phyloP scores from a whole-genome alignment of 2,113 vertebrate species.

The Alosa alosa region DNA sequence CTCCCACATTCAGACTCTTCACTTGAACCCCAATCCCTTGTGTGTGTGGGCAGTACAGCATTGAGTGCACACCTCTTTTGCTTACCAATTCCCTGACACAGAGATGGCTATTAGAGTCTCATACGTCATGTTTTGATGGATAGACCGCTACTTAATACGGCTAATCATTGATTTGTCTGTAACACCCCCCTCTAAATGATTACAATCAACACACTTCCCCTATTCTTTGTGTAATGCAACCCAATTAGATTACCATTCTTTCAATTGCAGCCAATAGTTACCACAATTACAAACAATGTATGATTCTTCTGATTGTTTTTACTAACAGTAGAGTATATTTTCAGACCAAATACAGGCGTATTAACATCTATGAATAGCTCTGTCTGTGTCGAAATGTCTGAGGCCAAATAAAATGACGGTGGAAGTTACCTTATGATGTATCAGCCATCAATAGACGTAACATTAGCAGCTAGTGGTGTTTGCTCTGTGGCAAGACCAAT shows the following conservation, averaged over 20 bases:
- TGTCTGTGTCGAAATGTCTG: not conserved
- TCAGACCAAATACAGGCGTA: not conserved
- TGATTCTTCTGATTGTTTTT: not conserved
- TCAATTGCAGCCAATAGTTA: not conserved
- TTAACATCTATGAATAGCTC: not conserved
- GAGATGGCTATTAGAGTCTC: not conserved
- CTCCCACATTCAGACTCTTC: not conserved
- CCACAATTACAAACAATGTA: constrained; percentile 2
- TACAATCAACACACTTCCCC: not conserved
- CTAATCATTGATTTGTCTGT: constrained; percentile 5
- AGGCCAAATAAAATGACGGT: not conserved
- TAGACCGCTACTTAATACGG: not conserved
- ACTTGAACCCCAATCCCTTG: not conserved
- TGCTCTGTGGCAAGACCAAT: not conserved
- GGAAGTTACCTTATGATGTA: not conserved
- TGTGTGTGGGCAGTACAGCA: not conserved
- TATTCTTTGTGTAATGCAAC: not conserved
- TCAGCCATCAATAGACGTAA: not conserved
- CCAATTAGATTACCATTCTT: not conserved
- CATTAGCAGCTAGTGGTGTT: constrained; percentile 2
- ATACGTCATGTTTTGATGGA: not conserved
- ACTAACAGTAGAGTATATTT: not conserved
- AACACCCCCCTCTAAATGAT: not conserved
- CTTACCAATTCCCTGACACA: not conserved
- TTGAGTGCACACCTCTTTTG: not conserved